A percentile compares a stretch with the other conserved stretches of the same genome.
Conservation (phyloP, 2,797 vertebrate species). For the Pangasius djambal region DNA sequence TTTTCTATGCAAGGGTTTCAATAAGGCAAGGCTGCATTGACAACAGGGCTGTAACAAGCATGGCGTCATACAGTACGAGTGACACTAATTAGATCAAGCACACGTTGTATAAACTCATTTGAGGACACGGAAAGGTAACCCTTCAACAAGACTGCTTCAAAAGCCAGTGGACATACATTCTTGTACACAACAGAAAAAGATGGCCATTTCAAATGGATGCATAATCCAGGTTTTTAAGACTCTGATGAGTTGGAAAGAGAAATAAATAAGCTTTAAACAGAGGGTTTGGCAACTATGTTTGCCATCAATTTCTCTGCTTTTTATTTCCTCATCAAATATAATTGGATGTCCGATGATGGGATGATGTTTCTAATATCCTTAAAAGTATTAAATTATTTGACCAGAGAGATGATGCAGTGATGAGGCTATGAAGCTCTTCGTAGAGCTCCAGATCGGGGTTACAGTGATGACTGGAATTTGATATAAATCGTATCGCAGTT, state of each 20-base stretch:
- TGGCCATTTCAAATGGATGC: slow-evolving; percentile 67
- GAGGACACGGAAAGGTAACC: slow-evolving; percentile 62
- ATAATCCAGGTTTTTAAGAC: slow-evolving; percentile 68
- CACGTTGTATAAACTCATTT: slow-evolving; percentile 70
- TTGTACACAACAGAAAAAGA: slow-evolving; percentile 72
- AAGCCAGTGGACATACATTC: slow-evolving; percentile 76
- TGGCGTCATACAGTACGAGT: slow-evolving; percentile 70
- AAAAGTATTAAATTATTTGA: neutral
- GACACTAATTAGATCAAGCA: slow-evolving; percentile 75
- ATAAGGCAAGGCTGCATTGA: slow-evolving; percentile 84
- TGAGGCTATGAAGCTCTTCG: slow-evolving; percentile 57
- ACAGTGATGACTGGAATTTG: slow-evolving; percentile 65
- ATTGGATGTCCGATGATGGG: slow-evolving; percentile 57
- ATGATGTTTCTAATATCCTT: slow-evolving; percentile 46
- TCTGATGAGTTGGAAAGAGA: slow-evolving; percentile 64
- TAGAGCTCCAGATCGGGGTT: slow-evolving; percentile 64
- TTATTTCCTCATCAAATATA: slow-evolving; percentile 61
- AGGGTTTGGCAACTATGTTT: slow-evolving; percentile 72
- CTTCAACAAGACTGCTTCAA: slow-evolving; percentile 64
- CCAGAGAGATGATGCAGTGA: slow-evolving; percentile 47
- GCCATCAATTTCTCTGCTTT: slow-evolving; percentile 66
- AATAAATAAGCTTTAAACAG: slow-evolving; percentile 66
- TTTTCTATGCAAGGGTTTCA: slow-evolving; percentile 77
- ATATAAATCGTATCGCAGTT: slow-evolving; percentile 68
- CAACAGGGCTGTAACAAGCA: slow-evolving; percentile 76